These are phyloP conservation scores for Pomatostomus ruficeps DNA, from an alignment of 2,113 vertebrate species.

Conservation along the genomic window DNA sequence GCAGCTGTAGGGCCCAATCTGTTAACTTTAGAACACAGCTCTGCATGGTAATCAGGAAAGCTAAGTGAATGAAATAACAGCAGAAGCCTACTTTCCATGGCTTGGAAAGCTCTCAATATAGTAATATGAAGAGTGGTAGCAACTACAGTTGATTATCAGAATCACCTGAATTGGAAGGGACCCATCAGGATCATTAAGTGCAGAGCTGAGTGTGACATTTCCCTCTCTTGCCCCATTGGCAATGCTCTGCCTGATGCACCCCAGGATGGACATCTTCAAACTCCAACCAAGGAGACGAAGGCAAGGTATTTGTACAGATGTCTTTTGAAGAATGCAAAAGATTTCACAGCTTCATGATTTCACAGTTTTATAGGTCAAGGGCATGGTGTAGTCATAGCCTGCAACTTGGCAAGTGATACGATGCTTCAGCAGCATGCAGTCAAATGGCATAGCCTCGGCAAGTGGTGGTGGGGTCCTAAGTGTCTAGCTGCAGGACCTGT, in stretches of 20 bases:
- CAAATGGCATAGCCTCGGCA: background rate
- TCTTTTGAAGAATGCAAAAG: background rate
- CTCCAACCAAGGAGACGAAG: background rate
- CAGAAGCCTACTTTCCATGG: background rate
- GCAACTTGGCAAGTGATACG: background rate
- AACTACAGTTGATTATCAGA: background rate
- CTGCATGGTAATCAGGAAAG: background rate
- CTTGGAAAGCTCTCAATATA: background rate
- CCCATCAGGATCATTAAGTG: background rate
- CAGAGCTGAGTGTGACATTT: background rate
- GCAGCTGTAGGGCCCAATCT: background rate
- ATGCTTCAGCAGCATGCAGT: background rate
- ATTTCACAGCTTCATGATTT: background rate
- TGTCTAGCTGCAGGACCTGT: background rate
- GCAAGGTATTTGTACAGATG: background rate
- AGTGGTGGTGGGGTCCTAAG: background rate
- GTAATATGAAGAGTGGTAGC: background rate
- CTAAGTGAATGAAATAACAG: background rate
- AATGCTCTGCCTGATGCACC: background rate
- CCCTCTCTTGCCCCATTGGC: rapidly evolving
- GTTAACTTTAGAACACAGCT: background rate
- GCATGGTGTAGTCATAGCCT: background rate
- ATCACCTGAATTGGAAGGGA: background rate
- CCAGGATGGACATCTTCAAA: background rate
- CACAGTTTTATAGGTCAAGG: background rate